These are phyloP conservation scores for Pteronura brasiliensis DNA, from an alignment of 2,113 vertebrate genomes.

Conservation along the genomic window DNA sequence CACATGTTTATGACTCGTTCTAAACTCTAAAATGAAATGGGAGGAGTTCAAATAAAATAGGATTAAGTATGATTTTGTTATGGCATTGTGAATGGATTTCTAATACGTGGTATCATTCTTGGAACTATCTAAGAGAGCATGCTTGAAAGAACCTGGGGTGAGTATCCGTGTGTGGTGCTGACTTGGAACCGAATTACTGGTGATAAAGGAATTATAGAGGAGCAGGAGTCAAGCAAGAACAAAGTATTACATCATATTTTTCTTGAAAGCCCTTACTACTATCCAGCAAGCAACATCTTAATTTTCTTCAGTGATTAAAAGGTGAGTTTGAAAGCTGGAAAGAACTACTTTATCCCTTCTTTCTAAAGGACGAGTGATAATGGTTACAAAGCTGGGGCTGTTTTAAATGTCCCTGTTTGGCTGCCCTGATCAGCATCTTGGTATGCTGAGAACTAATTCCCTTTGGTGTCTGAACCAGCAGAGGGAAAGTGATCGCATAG, in stretches of 20 bases:
- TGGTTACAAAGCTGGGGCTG: not conserved
- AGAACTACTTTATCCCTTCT: not conserved
- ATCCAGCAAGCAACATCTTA: not conserved
- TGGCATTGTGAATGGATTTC: not conserved
- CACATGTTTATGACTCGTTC: not conserved
- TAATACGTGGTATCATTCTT: not conserved
- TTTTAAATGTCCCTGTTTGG: not conserved
- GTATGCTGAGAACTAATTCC: not conserved
- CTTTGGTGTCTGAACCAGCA: not conserved
- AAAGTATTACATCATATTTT: not conserved
- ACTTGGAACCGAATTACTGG: not conserved
- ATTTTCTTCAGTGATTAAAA: not conserved
- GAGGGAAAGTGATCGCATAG: not conserved
- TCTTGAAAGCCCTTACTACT: not conserved
- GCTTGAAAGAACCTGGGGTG: not conserved
- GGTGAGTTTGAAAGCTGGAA: not conserved
- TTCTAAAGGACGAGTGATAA: not conserved
- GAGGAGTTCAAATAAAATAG: not conserved
- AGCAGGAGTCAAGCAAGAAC: not conserved
- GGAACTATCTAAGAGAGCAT: not conserved
- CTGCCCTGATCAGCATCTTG: not conserved
- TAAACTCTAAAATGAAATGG: not conserved
- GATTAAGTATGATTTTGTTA: not conserved
- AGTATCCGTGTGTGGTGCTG: not conserved
- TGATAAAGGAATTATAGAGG: not conserved